Evolutionary conservation across 2,797 vertebrate genomes (phyloP), one percentile per base, ranked within the genome.

Genomic region (Myioborus melanocephalus): DNA sequence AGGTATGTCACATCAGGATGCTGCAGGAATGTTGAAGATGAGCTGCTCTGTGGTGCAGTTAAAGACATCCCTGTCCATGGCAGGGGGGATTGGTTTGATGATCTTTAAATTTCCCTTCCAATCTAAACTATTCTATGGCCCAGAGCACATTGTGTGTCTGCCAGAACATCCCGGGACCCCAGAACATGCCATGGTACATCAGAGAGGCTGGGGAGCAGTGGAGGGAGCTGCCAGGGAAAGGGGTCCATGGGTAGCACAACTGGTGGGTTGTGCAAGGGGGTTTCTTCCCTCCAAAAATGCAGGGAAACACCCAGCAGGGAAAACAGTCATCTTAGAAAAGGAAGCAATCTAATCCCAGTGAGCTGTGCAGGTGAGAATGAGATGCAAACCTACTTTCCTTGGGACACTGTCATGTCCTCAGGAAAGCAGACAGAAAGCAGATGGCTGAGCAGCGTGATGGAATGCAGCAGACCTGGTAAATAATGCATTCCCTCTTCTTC

Each of bases 181-280:
- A 21, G 26, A 78, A 22, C 1, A 5, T 12, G 43, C 26, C 30
- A 8, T 24, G 30, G 35, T 15, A 6, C 26, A 9, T 80, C 61
- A 34, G 47, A 50, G 59, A 35, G 39, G 34, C 69, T 61, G 50
- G 1, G 12, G 34, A 16, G 17, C 0, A 14, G 12, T 12, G 53
- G 24, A 59, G 10, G 27, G 5, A 19, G 69, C 43, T 83, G 60
- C 52, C 14, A n/a, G 47, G 37, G 64, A 63, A 83, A 83, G 64
- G 13, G 4, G 2, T 27, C 28, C 2, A 0, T 0, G 2, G 13
- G 43, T 32, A 50, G 53, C 2, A 0, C 34, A 39, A 26, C 2
- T 26, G 30, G 13, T 30, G 28, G 12, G 8, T 23, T 37, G 53
- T 15, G 17, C 28, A 44, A 32, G 10, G 1, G 14, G 11, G 7